Evolutionary conservation across 2,797 vertebrate species (phyloP), one percentile per base, ranked within the genome.

Genomic region (Anomalospiza imberbis): DNA sequence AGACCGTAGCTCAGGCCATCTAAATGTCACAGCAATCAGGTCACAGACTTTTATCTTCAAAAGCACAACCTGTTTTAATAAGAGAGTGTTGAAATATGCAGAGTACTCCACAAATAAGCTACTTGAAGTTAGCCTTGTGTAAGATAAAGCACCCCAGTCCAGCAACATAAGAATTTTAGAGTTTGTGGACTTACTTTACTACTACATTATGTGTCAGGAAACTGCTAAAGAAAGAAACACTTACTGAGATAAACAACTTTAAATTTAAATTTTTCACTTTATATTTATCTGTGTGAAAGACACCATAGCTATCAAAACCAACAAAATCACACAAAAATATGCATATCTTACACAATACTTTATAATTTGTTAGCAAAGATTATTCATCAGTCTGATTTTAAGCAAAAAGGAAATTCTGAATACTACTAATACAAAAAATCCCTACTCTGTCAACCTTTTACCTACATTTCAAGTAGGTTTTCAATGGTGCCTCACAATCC

Each of bases 21-120:
- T 87, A 88, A 95, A 96, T 90, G 89, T 92, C 95, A 96, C 57
- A 31, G 92, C 73, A 96, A 71, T 94, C 91, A 94, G 84, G 67
- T 91, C 86, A 91, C 93, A 78, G 77, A 79, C 79, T 93, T 94
- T 95, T 95, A 95, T 95, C 95, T 96, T 90, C 94, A 96, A 94
- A 97, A 91, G 88, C 82, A 86, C 85, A 73, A 92, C 60, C 85
- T 90, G 73, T 91, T 96, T 94, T 96, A 95, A 96, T 96, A 93
- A 93, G 29, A 74, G 66, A 94, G 95, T 91, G 94, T 70, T 96
- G 94, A 97, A 96, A 96, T 91, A 94, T 70, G 62, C 79, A 66
- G 63, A 88, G 85, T 65, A 91, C 78, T 92, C 81, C 89, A 94
- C 79, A 94, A 96, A 85, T 62, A 85, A 91, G 75, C 81, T 94